Evolutionary conservation across 2,113 vertebrate species (phyloP), one percentile per base, ranked within the genome.

Genomic region (Brachypteracias leptosomus): DNA sequence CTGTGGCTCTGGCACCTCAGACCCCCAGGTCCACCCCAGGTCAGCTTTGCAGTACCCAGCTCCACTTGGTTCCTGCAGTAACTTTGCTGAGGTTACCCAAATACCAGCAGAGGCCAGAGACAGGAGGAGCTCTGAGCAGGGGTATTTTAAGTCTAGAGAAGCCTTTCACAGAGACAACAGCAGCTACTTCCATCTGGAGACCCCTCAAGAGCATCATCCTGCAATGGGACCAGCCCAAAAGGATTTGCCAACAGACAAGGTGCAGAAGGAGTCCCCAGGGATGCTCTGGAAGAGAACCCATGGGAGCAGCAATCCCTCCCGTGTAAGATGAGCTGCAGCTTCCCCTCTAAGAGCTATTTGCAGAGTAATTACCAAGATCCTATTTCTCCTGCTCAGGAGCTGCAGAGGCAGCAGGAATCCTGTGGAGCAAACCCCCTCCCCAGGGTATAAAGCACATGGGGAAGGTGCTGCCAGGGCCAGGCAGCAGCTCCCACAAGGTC

Each of bases 301-400:
- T 0, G 0, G 71, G 71, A 90, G 17, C 26, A 65, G 9, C 25
- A 3, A 9, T 9, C 49, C 26, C 71, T 26, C 65, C 44, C 3
- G 1, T 9, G 9, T 0, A 4, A n/a, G 22, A 49, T 0, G 2
- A 73, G 13, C 24, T 3, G 0, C 0, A 5, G 19, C 25, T 74
- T 59, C 42, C 19, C 15, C 24, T 82, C 65, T 6, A 7, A 52
- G 36, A 51, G 17, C 78, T 46, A 6, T 58, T 71, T 36, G 57
- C 52, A 38, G 58, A 28, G 42, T 15, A 47, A 65, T 87, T 38
- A 22, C 10, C 8, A 17, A 44, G 17, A 20, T 47, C 65, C 18
- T 7, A 7, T 38, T 75, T 22, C 52, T 47, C 51, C 36, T 8
- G 10, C 75, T 47, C 49, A 4, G 24, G 65, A 47, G n/a, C 3